A percentile compares a stretch with the other conserved stretches of the same genome.
phyloP scores from a whole-genome alignment of 2,888 invertebrate species.

The Cistogaster globosa region DNA sequence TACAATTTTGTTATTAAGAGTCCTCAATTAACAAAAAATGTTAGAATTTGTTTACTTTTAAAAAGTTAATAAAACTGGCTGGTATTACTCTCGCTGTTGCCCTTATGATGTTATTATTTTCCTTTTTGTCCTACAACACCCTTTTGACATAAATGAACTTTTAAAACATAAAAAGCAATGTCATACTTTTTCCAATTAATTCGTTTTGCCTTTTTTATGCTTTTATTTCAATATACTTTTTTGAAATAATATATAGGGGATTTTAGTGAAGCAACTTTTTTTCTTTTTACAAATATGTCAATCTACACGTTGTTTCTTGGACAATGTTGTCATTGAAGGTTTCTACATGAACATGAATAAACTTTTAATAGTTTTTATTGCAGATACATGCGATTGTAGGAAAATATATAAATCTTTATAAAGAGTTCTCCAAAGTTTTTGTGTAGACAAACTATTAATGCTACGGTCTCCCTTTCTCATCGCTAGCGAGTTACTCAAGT shows the following conservation, averaged over 20 bases:
- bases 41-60: background rate
- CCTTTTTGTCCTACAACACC: background rate
- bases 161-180: background rate
- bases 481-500: too few species aligned
- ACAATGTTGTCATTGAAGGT: conserved; percentile 31
- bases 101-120: background rate
- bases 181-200: background rate
- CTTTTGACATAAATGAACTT: background rate
- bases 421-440: too few species aligned
- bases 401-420: too few species aligned
- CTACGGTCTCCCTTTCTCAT: too few species aligned
- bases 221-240: background rate
- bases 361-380: background rate
- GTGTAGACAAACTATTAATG: too few species aligned
- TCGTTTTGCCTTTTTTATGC: background rate
- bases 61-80: too few species aligned
- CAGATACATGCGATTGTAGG: background rate
- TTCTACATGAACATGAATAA: conserved; percentile 37
- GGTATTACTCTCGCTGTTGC: background rate
- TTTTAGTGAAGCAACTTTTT: background rate
- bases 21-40: too few species aligned
- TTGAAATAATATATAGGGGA: background rate
- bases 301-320: background rate
- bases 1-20: too few species aligned
- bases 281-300: background rate